A percentile compares a stretch with the other conserved stretches of the same genome.
Conservation (phyloP, 2,797 vertebrate genomes). For the Sebastes trivittatus region DNA sequence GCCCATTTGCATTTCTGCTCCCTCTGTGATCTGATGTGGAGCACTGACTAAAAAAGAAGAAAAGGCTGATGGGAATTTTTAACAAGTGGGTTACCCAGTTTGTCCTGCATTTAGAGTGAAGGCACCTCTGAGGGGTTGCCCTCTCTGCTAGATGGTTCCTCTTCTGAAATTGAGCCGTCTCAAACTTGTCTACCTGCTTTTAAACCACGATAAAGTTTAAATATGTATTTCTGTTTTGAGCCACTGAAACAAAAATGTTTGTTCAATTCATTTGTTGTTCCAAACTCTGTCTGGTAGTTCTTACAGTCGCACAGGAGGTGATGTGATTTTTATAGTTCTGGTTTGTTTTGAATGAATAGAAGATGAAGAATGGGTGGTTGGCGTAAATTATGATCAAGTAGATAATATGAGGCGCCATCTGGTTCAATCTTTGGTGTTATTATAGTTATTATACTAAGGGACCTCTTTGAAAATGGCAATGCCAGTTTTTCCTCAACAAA, state of each 20-base stretch:
- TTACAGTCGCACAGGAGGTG: neutral
- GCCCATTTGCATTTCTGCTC: neutral
- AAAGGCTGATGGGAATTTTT: constrained; percentile 20
- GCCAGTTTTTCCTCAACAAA: too few species aligned
- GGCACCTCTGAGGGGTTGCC: neutral
- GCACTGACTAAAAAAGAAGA: neutral
- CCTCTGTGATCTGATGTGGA: constrained; percentile 9
- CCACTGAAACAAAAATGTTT: neutral
- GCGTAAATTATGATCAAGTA: neutral
- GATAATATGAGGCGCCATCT: neutral
- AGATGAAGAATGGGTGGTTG: neutral
- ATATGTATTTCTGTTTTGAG: neutral
- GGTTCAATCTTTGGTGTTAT: neutral
- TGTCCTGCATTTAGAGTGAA: neutral
- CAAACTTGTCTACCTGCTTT: neutral
- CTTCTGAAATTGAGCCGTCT: neutral
- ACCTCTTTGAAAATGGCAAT: too few species aligned
- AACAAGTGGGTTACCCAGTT: constrained; percentile 39
- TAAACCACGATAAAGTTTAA: neutral
- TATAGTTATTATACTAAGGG: too few species aligned
- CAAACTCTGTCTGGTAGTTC: neutral
- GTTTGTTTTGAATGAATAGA: neutral
- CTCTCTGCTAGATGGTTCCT: neutral
- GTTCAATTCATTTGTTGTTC: neutral
- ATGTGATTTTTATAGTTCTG: neutral